Evolutionary conservation across 2,797 vertebrate genomes (phyloP).

Genomic region (Sebastiscus albofasciatus): DNA sequence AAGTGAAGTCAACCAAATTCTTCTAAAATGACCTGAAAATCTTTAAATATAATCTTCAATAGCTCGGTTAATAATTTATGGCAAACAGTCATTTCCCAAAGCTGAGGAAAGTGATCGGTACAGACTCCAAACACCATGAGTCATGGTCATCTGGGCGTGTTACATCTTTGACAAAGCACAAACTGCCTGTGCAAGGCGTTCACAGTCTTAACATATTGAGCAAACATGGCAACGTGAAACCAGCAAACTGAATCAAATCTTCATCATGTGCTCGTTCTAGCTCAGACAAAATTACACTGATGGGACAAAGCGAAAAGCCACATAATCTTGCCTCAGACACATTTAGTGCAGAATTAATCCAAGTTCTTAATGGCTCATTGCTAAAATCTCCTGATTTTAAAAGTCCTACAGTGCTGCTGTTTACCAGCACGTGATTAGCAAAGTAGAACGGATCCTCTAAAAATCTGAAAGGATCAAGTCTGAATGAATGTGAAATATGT

Average conservation of each 20-base stretch:
- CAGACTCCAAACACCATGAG: constrained; percentile 8
- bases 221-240: constrained; percentile 38
- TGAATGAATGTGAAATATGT: constrained; percentile 40
- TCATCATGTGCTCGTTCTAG: constrained; percentile 49
- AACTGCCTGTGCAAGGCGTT: constrained; percentile 10
- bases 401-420: constrained; percentile 17
- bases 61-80: background rate
- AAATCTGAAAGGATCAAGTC: constrained; percentile 26
- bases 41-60: constrained; percentile 8
- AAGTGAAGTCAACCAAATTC: constrained; percentile 3
- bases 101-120: background rate
- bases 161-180: constrained; percentile 15
- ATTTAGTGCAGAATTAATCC: constrained; percentile 38
- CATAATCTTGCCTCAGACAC: constrained; percentile 34
- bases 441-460: constrained; percentile 30
- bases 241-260: constrained; percentile 58
- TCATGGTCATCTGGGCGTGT: constrained; percentile 5
- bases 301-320: constrained; percentile 23
- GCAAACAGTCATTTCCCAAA: background rate
- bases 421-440: constrained; percentile 34
- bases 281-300: constrained; percentile 26
- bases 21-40: constrained; percentile 19
- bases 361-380: constrained; percentile 17
- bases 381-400: constrained; percentile 23
- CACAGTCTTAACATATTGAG: constrained; percentile 16